These are phyloP conservation scores for Gymnocypris eckloni DNA, from an alignment of 2,797 vertebrate genomes.

Conservation along the genomic window DNA sequence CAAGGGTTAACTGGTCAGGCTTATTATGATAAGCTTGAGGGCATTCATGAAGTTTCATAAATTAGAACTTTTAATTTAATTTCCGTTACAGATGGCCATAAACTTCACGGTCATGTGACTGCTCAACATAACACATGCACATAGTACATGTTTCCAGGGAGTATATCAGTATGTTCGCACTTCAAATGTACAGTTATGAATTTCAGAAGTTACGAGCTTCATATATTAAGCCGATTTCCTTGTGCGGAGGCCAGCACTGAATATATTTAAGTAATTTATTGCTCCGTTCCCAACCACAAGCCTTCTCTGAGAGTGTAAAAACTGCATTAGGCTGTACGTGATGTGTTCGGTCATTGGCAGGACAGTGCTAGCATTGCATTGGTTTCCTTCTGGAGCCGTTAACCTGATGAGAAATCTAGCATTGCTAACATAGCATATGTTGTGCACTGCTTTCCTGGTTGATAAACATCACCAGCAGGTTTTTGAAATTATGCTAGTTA, in stretches of 20 bases:
- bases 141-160: constrained; percentile 4
- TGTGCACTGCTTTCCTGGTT: neutral
- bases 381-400: neutral
- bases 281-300: neutral
- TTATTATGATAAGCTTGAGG: constrained; percentile 10
- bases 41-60: neutral
- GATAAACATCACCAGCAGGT: neutral
- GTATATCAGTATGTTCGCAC: constrained; percentile 11
- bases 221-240: constrained; percentile 28
- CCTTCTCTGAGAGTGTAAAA: constrained; percentile 11
- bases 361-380: neutral
- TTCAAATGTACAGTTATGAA: neutral
- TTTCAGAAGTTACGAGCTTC: constrained; percentile 26
- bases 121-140: neutral
- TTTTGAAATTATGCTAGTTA: neutral
- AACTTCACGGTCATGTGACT: neutral
- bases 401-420: neutral
- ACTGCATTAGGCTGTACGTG: neutral
- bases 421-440: neutral
- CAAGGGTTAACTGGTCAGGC: neutral
- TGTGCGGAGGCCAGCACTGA: neutral
- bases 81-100: neutral
- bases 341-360: constrained; percentile 1
- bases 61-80: constrained; percentile 9
- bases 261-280: constrained; percentile 24